A percentile compares a stretch with the other conserved stretches of the same genome.
Evolutionary conservation across 2,113 vertebrate species (phyloP).

Genomic region (Psophia crepitans): DNA sequence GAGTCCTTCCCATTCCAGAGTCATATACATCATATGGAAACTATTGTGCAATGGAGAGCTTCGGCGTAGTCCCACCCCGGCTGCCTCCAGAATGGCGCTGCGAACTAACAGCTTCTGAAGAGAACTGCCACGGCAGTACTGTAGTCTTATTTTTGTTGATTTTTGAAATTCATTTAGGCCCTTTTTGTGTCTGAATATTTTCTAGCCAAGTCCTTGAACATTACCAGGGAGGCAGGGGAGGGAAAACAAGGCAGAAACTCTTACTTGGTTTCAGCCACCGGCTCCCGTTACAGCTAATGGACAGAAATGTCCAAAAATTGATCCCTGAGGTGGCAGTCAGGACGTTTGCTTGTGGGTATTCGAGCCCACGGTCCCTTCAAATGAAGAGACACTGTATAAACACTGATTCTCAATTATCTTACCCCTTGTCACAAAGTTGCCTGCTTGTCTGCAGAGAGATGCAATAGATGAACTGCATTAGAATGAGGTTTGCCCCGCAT

Average conservation of each 20-base stretch:
- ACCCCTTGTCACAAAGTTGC: background rate
- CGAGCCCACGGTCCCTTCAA: background rate
- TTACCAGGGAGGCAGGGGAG: background rate
- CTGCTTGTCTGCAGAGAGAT: background rate
- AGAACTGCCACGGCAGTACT: background rate
- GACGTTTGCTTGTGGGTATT: background rate
- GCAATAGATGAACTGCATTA: background rate
- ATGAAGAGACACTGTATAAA: background rate
- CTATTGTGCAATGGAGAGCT: background rate
- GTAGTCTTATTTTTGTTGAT: background rate
- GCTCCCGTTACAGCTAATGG: background rate
- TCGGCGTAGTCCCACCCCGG: background rate
- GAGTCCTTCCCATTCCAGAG: background rate
- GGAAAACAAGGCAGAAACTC: background rate
- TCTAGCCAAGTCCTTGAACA: background rate
- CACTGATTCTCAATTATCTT: background rate
- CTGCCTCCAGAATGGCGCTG: background rate
- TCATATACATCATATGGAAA: slow-evolving; percentile 35
- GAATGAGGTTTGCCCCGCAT: background rate
- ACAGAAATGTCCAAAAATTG: background rate
- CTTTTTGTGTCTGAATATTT: background rate
- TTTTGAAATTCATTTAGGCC: background rate
- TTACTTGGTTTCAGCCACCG: background rate
- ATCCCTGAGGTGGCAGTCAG: background rate
- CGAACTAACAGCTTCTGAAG: background rate